Base-by-base conservation (phyloP, 2,888 invertebrate genomes). In the Drosophila putrida region DNA sequence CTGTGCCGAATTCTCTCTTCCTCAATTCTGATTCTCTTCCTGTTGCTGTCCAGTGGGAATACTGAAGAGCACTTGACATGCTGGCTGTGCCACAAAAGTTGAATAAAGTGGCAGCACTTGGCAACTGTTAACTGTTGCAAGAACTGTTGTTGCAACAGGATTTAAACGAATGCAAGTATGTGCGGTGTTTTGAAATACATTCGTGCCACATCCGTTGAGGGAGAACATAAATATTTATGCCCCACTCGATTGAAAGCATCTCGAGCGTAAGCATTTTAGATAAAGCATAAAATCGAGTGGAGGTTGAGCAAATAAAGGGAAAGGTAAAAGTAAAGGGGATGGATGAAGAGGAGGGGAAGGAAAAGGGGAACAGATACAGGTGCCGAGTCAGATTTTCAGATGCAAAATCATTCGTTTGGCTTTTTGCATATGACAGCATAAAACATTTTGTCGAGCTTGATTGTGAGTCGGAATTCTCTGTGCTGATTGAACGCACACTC, bases 261-360 rank as follows among this genome's bases (percentile, higher is more conserved):
- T 75, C 88, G 90, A 88, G 92, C 85, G 92, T 90, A 90, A 91
- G 89, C 90, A 87, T 90, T 90, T 83, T 79, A 92, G 91, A 91
- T 91, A 91, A 92, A 86, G 73, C 75, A 33, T 11, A 47, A 49
- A 44, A 25, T 15, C n/a, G 8, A 35, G 46, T 35, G 35, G 1
- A 20, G 20, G 20, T 20, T 20, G 20, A 20, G 20, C 20, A 20
- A 20, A 20, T 20, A 2, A 20, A 20, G 20, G 20, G 43, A 25
- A 25, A 6, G 43, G 15, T 36, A 2, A n/a, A 15, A 25, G 6
- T 6, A 35, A 10, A 10, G 49, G 4, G 6, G 20, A 6, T 11
- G 15, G 44, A 2, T 10, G 13, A 35, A 13, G 11, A 46, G 41
- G 50, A 25, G 41, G 33, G 33, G 43, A 39, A n/a, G 13, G 11